Conservation (phyloP, 2,888 invertebrate species). For the Amorpha juglandis region DNA sequence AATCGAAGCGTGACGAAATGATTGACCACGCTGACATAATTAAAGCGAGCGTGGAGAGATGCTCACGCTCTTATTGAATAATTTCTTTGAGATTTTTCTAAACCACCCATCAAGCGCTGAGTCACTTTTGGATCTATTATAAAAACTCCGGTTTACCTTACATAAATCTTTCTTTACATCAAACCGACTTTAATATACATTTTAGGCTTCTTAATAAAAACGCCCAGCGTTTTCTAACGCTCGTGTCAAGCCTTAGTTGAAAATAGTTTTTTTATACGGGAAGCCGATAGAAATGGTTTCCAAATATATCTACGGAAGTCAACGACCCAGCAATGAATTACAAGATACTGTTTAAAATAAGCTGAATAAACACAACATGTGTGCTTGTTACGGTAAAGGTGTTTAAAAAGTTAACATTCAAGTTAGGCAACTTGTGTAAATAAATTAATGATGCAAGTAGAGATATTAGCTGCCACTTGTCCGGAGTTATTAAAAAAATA, state of each 20-base stretch:
- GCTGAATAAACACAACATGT: constrained; percentile 25
- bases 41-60: constrained; percentile 1
- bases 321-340: constrained; percentile 32
- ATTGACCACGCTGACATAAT: not conserved
- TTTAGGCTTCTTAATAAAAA: not conserved
- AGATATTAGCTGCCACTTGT: not conserved
- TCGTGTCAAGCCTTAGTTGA: constrained; percentile 25
- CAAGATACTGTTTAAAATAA: constrained; percentile 19
- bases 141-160: not conserved
- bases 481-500: not conserved
- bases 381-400: constrained; percentile 23
- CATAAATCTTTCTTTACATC: not conserved
- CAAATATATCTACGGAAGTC: constrained; percentile 33
- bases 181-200: not conserved
- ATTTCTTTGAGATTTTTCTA: not conserved
- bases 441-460: constrained; percentile 1
- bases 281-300: constrained; percentile 32
- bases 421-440: not conserved
- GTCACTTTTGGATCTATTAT: not conserved
- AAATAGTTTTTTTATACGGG: constrained; percentile 29
- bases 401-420: constrained; percentile 17
- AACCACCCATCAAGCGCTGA: not conserved
- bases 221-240: not conserved
- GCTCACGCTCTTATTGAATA: not conserved
- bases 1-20: not conserved